Percentiles rank a stretch among this genome's conserved stretches.
These are phyloP conservation scores for Drosophila nr. medialis DNA, from an alignment of 2,888 invertebrate genomes.

Conservation along the genomic window DNA sequence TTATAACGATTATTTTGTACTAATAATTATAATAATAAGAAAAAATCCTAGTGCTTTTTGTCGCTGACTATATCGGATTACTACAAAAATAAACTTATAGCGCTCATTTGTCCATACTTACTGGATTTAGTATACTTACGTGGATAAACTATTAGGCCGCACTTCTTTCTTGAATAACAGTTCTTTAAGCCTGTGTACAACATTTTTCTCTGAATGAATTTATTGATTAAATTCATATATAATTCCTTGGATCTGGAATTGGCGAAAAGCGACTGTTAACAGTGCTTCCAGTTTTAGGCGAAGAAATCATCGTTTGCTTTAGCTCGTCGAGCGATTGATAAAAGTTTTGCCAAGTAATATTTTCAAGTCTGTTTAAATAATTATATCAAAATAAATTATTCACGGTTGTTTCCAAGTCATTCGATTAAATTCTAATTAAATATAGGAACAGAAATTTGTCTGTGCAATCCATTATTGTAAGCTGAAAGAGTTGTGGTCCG, in stretches of 20 bases:
- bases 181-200: neutral
- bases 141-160: neutral
- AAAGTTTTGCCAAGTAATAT: neutral
- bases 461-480: neutral
- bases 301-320: neutral
- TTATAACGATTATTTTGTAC: neutral
- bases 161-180: neutral
- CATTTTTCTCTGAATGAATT: neutral
- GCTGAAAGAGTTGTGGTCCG: neutral
- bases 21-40: neutral
- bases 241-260: neutral
- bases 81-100: neutral
- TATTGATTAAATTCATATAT: neutral
- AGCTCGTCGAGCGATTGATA: neutral
- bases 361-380: neutral
- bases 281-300: neutral
- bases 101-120: neutral
- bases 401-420: neutral
- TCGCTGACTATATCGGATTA: neutral
- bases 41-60: neutral
- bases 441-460: neutral
- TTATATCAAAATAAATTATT: neutral
- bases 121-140: neutral
- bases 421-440: neutral
- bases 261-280: neutral